These are phyloP conservation scores for Cerastis rubricosa DNA, from an alignment of 2,888 invertebrate species.

Conservation along the genomic window DNA sequence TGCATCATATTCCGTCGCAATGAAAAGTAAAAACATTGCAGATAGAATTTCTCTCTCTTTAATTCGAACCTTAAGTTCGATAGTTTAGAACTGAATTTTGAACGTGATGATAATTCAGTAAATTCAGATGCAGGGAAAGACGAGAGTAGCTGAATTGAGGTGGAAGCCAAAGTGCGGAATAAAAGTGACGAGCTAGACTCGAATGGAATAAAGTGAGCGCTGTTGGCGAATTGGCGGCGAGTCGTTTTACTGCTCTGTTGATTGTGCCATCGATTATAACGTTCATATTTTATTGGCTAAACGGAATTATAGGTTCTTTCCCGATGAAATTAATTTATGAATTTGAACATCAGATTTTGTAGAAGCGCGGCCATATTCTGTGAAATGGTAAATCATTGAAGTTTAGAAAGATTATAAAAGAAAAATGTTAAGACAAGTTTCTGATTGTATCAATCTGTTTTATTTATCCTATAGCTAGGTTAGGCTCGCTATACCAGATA, in stretches of 20 bases:
- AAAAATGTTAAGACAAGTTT: neutral
- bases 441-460: neutral
- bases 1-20: conserved; percentile 89
- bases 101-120: conserved; percentile 68
- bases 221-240: conserved; percentile 68
- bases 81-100: conserved; percentile 62
- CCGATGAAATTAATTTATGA: neutral
- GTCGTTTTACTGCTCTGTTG: conserved; percentile 55
- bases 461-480: neutral
- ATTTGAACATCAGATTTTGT: neutral
- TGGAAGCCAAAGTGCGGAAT: conserved; percentile 88
- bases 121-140: conserved; percentile 87
- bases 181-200: conserved; percentile 84
- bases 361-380: neutral
- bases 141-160: conserved; percentile 88
- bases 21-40: conserved; percentile 89
- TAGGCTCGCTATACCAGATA: neutral
- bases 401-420: too few relatives aligned
- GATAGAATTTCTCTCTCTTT: conserved; percentile 62
- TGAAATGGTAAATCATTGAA: neutral
- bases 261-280: conserved; percentile 63
- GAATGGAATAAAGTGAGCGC: conserved; percentile 70
- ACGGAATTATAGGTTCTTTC: conserved; percentile 1
- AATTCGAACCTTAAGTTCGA: conserved; percentile 54
- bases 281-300: conserved; percentile 46